A percentile compares a stretch with the other conserved stretches of the same genome.
phyloP scores from a whole-genome alignment of 2,888 invertebrate species.

The Drosophila subsilvestris region DNA sequence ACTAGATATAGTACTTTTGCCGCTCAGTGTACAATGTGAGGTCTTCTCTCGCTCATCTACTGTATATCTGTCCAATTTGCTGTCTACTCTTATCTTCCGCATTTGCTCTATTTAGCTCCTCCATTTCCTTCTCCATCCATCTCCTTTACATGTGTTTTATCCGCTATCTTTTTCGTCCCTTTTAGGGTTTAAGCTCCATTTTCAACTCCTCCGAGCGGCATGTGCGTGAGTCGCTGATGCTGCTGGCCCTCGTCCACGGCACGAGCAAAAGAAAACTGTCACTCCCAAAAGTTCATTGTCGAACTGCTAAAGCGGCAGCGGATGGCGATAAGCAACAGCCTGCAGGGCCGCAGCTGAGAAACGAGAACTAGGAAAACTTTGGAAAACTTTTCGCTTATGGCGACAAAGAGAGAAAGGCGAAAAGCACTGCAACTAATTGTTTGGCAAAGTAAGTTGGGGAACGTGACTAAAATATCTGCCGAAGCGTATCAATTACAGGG shows the following conservation, averaged over 20 bases:
- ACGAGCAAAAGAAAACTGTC: conserved; percentile 42
- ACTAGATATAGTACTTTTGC: neutral
- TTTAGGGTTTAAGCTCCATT: conserved; percentile 46
- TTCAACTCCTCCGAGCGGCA: conserved; percentile 26
- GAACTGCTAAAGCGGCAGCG: conserved; percentile 21
- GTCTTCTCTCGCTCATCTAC: neutral
- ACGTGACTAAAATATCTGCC: conserved; percentile 69
- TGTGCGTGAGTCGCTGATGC: conserved; percentile 14
- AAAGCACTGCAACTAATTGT: conserved; percentile 70
- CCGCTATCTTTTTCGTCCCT: conserved; percentile 53
- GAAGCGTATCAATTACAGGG: conserved; percentile 64
- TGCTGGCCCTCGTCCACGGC: conserved; percentile 10
- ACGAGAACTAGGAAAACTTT: conserved; percentile 44
- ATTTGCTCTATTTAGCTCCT: neutral
- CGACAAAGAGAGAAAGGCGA: neutral
- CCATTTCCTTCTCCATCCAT: conserved; percentile 22
- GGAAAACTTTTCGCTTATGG: conserved; percentile 52
- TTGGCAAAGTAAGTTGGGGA: conserved; percentile 66
- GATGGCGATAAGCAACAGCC: conserved; percentile 58
- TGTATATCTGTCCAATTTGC: neutral
- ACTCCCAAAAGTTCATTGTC: conserved; percentile 36
- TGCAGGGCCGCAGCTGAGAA: conserved; percentile 12
- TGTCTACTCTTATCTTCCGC: neutral
- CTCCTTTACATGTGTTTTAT: conserved; percentile 58
- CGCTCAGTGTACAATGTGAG: neutral